Evolutionary conservation across 2,888 invertebrate genomes (phyloP).

Genomic region (Tromatobia lineatoria): DNA sequence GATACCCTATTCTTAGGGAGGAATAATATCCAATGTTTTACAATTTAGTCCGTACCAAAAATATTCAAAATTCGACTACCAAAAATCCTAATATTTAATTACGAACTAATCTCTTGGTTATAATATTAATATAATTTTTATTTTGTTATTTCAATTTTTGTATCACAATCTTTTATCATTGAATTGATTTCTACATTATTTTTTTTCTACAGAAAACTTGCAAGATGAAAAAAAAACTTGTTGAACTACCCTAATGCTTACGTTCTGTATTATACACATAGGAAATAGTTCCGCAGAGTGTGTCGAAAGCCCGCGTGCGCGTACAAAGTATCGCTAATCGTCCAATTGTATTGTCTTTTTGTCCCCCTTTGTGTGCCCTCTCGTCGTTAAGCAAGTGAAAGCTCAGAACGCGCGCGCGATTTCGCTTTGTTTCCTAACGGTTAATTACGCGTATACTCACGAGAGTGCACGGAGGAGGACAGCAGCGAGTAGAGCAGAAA

Average conservation of each 20-base stretch:
- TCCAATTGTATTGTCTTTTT: slow-evolving; percentile 78
- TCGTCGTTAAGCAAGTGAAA: slow-evolving; percentile 68
- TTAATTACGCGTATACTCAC: slow-evolving; percentile 66
- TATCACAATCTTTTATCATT: too few relatives aligned
- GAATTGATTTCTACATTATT: too few relatives aligned
- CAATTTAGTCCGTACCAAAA: too few relatives aligned
- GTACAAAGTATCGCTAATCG: slow-evolving; percentile 81
- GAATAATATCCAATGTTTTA: too few relatives aligned
- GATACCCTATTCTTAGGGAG: too few relatives aligned
- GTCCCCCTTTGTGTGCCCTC: slow-evolving; percentile 49
- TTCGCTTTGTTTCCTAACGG: slow-evolving; percentile 66
- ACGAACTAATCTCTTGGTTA: too few relatives aligned
- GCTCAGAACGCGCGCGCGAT: slow-evolving; percentile 56
- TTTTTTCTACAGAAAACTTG: too few relatives aligned
- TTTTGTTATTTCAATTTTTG: too few relatives aligned
- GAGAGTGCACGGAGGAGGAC: slow-evolving; percentile 22
- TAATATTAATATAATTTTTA: too few relatives aligned
- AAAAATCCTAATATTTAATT: too few relatives aligned
- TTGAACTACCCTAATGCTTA: not conserved
- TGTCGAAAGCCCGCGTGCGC: slow-evolving; percentile 76
- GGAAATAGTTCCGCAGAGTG: slow-evolving; percentile 51
- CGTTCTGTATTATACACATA: slow-evolving; percentile 3
- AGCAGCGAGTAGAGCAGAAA: slow-evolving; percentile 45
- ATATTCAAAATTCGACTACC: too few relatives aligned
- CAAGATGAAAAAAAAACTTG: too few relatives aligned